Evolutionary conservation across 2,113 vertebrate species (phyloP).

Genomic region (Otus sunia): DNA sequence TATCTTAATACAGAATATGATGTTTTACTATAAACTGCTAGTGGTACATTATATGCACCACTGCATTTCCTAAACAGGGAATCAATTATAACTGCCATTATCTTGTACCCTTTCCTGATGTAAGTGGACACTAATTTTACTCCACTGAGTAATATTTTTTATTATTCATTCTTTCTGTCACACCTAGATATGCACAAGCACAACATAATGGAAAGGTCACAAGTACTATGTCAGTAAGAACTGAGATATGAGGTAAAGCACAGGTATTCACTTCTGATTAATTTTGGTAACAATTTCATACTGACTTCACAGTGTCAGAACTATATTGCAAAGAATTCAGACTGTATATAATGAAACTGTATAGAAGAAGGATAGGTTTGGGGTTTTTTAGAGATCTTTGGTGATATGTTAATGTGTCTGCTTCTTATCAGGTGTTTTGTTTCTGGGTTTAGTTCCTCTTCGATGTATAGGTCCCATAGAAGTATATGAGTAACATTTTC

Average conservation of each 20-base stretch:
- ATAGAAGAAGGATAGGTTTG: background rate
- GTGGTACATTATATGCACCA: background rate
- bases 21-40: background rate
- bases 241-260: background rate
- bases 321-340: background rate
- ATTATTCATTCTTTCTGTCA: background rate
- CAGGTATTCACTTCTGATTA: background rate
- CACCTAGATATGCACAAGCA: background rate
- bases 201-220: background rate
- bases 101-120: background rate
- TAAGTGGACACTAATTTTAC: background rate
- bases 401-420: background rate
- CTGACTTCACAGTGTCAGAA: background rate
- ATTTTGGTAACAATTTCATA: background rate
- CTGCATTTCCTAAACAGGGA: background rate
- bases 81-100: background rate
- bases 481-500: background rate
- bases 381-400: background rate
- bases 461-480: background rate
- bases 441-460: background rate
- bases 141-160: background rate
- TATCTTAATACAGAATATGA: background rate
- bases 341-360: accelerated
- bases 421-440: background rate
- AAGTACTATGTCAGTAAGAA: background rate